Conservation (phyloP, 2,797 vertebrate genomes). For the Peromyscus eremicus region DNA sequence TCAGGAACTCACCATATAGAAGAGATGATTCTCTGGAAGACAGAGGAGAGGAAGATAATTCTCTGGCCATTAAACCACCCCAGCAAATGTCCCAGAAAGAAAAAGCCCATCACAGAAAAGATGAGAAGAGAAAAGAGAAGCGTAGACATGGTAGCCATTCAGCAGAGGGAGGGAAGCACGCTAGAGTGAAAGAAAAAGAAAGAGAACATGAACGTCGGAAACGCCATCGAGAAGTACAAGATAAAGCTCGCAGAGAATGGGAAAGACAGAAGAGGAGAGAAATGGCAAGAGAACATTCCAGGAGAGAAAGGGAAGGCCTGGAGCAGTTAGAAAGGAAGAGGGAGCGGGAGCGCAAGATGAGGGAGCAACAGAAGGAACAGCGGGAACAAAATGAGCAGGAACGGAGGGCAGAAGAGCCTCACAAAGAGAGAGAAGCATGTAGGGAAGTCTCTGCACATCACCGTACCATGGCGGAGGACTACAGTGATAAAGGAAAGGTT, state of each 20-base stretch:
- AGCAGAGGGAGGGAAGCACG: conserved; percentile 96
- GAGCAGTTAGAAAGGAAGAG: conserved; percentile 96
- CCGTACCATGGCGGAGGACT: conserved; percentile 93
- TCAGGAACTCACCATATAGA: conserved; percentile 96
- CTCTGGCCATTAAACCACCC: conserved; percentile 97
- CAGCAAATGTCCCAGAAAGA: conserved; percentile 98
- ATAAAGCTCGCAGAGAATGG: conserved; percentile 95
- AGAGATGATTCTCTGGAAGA: conserved; percentile 97
- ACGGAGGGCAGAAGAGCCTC: conserved; percentile 94
- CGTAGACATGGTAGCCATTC: conserved; percentile 96
- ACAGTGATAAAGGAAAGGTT: conserved; percentile 93
- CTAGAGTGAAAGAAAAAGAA: conserved; percentile 95
- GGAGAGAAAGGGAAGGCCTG: conserved; percentile 95
- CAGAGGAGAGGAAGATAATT: conserved; percentile 98
- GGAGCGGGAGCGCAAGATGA: conserved; percentile 94
- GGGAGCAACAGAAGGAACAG: conserved; percentile 97
- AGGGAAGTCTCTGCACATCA: conserved; percentile 95
- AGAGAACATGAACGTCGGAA: conserved; percentile 95
- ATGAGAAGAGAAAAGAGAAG: conserved; percentile 99
- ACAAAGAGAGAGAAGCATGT: conserved; percentile 94
- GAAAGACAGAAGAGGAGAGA: conserved; percentile 97
- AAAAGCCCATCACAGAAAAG: conserved; percentile 97
- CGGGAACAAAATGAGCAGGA: conserved; percentile 96
- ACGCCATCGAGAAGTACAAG: conserved; percentile 95
- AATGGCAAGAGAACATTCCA: conserved; percentile 96